Evolutionary conservation across 35 echinoderm and acorn worm species (phyloP), one percentile per base, ranked within the genome.

Genomic region (Lytechinus variegatus): DNA sequence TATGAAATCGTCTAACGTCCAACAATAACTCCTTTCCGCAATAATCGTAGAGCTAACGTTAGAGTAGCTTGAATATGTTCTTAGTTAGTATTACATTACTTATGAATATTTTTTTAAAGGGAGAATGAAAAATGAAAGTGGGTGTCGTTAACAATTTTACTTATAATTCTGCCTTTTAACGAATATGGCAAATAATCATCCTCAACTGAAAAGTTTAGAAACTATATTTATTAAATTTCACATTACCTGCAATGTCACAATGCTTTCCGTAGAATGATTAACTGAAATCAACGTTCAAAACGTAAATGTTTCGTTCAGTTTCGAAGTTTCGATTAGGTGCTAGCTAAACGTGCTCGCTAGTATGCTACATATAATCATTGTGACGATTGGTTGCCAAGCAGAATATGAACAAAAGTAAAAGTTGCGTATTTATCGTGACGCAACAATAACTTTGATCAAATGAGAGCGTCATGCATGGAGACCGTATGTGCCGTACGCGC

Each of bases 311-410:
- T 24, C 56, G 33, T 44, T 44, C 33, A 44, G 33, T 44, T 44
- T 79, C 66, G 66, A 7, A 79, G 21, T 24, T 79, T 79, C 61
- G 66, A 79, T 79, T 5, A 79, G 66, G 66, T 16, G 14, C 12
- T 27, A 79, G 66, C 66, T 79, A 79, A 79, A 79, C 66, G 66
- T 79, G 66, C n/a, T 79, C 66, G 66, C 66, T 79, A 79, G 19
- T 79, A 79, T 79, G 66, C 66, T 79, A 4, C 21, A 79, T 79
- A 24, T 24, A 79, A 79, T 79, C 66, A 21, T 79, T 79, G 66
- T 79, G 66, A 79, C 19, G 66, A 79, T 79, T 79, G 66, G 66
- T 79, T 79, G 14, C 66, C n/a, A 79, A 79, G 66, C 16, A 24
- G 66, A 79, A 24, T 19, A 16, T 4, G 19, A 79, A 79, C 16